phyloP scores from a whole-genome alignment of 2,113 vertebrate genomes.

The Gobio gobio region DNA sequence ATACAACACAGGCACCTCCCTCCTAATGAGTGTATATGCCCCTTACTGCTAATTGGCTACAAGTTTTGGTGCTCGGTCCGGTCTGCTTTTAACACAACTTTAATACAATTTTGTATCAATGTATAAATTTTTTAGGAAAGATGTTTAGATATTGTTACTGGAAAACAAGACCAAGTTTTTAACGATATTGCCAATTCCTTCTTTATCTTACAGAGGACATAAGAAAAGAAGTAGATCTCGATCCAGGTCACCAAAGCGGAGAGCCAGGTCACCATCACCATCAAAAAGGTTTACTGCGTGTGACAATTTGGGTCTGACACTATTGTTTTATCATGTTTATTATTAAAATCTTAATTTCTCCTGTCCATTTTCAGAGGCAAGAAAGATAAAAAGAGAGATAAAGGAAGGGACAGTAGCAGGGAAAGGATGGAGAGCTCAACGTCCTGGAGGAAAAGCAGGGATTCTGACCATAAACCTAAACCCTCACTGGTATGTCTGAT shows the following conservation, averaged over 20 bases:
- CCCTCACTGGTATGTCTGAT: slow-evolving; percentile 64
- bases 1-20: too few relatives aligned
- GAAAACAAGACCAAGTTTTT: too few relatives aligned
- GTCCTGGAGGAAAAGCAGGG: slow-evolving; percentile 73
- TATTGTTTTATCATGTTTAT: background rate
- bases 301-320: background rate
- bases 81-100: too few relatives aligned
- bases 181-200: too few relatives aligned
- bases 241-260: slow-evolving; percentile 83
- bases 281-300: slow-evolving; percentile 76
- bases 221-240: slow-evolving; percentile 85
- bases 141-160: too few relatives aligned
- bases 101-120: too few relatives aligned
- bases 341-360: background rate
- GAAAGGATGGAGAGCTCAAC: slow-evolving; percentile 23
- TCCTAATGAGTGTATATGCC: too few relatives aligned
- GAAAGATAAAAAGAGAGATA: slow-evolving; percentile 49
- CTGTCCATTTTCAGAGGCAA: slow-evolving; percentile 43
- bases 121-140: too few relatives aligned
- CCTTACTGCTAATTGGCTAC: too few relatives aligned
- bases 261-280: slow-evolving; percentile 83
- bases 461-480: slow-evolving; percentile 76
- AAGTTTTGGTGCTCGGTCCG: too few relatives aligned
- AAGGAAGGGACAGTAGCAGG: background rate
- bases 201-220: slow-evolving; percentile 74